Percentiles rank a stretch among this genome's conserved stretches.
These are phyloP conservation scores for Fregata magnificens DNA, from an alignment of 2,113 vertebrate species.

Conservation along the genomic window DNA sequence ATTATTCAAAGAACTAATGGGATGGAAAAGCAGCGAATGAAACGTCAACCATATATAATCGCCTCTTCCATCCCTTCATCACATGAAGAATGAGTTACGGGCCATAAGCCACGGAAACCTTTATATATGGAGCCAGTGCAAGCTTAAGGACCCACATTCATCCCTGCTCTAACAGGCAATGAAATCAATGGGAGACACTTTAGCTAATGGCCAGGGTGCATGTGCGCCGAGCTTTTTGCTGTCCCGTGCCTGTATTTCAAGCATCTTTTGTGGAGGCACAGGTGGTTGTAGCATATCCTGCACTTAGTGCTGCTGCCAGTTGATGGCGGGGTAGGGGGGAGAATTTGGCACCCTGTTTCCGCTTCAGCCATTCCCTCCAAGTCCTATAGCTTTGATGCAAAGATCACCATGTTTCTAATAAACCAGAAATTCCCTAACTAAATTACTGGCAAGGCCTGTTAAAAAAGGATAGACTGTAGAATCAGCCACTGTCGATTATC, in stretches of 20 bases:
- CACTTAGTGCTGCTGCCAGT: background rate
- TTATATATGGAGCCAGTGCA: background rate
- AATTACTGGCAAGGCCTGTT: background rate
- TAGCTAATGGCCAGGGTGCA: background rate
- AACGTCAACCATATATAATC: background rate
- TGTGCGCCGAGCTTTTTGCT: background rate
- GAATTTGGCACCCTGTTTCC: background rate
- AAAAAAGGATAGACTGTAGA: background rate
- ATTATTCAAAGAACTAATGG: background rate
- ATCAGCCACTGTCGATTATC: background rate
- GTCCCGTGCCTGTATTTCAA: background rate
- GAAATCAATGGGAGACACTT: background rate
- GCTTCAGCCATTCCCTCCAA: background rate
- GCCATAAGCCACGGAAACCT: background rate
- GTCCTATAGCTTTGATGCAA: background rate
- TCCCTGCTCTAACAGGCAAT: background rate
- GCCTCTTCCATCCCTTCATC: background rate
- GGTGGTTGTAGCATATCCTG: background rate
- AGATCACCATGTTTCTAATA: background rate
- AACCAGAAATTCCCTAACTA: background rate
- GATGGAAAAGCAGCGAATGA: background rate
- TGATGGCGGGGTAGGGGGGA: background rate
- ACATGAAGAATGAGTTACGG: background rate
- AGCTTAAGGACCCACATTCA: background rate
- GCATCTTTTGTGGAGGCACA: background rate